These are phyloP conservation scores for Capreolus pygargus DNA, from an alignment of 2,113 vertebrate genomes.

Conservation along the genomic window DNA sequence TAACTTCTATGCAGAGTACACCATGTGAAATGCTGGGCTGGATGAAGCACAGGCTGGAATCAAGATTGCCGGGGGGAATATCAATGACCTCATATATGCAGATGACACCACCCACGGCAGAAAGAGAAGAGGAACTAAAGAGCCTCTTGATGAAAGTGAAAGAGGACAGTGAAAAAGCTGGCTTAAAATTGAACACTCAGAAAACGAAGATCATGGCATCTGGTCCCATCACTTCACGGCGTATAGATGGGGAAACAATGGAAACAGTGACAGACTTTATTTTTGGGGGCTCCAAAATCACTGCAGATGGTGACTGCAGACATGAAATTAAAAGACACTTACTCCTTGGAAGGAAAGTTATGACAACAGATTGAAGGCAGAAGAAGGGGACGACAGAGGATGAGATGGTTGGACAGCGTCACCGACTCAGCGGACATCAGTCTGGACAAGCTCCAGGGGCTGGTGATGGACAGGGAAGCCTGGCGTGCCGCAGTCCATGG, in stretches of 20 bases:
- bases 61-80: background rate
- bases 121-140: background rate
- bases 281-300: background rate
- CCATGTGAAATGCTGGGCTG: accelerated
- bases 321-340: background rate
- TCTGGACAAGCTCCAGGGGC: background rate
- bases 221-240: background rate
- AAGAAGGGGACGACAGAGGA: background rate
- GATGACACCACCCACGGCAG: background rate
- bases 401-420: background rate
- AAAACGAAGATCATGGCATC: background rate
- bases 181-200: background rate
- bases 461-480: background rate
- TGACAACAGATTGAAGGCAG: background rate
- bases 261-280: background rate
- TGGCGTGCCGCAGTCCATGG: accelerated
- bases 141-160: background rate
- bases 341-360: background rate
- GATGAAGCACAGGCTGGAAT: background rate
- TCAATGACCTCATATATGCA: background rate
- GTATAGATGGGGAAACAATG: background rate
- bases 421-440: background rate
- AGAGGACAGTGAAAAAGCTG: background rate
- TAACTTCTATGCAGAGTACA: background rate
- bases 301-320: background rate